Evolutionary conservation across 2,888 invertebrate species (phyloP), one percentile per base, ranked within the genome.

Genomic region (Noctua pronuba): DNA sequence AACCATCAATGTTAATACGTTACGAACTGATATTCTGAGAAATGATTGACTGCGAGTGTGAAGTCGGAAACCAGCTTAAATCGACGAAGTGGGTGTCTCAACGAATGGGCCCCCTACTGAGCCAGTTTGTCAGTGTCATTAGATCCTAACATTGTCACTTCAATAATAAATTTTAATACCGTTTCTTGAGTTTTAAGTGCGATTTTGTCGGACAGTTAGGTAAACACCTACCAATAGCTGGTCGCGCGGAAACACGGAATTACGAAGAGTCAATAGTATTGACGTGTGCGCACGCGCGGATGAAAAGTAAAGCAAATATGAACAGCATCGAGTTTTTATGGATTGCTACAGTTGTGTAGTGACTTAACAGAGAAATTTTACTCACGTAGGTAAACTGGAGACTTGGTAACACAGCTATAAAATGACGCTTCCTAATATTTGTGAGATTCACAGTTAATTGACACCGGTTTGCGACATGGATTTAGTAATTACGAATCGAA

Each of bases 121-220:
- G 92, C 86, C 65, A 91, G 92, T 94, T 94, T 92, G 91, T 92
- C 91, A 87, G 82, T 91, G 91, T 94, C 94, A 94, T 92, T 92
- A 93, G 89, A 92, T 90, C 87, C 88, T 75, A 77, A 83, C 77
- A 82, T 76, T 85, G 86, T 77, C 83, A 83, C 76, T 73, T 79
- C 91, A 91, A 93, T 82, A 85, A 79, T 82, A 85, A 64, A 85
- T 78, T 92, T 89, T 93, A 94, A 94, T 88, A 90, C 94, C 92
- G 93, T 94, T 88, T 88, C 94, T 92, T 91, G 87, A 91, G 92
- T 94, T 86, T 92, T 92, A 90, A 93, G 93, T 91, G 92, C 88
- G 90, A 92, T 95, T 91, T 95, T 80, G 66, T 93, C 91, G 90
- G 88, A 92, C 94, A 93, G 94, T 94, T 94, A 95, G 82, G 81